These are phyloP conservation scores for Atherinomorus stipes DNA, from an alignment of 2,113 vertebrate species.

Conservation along the genomic window DNA sequence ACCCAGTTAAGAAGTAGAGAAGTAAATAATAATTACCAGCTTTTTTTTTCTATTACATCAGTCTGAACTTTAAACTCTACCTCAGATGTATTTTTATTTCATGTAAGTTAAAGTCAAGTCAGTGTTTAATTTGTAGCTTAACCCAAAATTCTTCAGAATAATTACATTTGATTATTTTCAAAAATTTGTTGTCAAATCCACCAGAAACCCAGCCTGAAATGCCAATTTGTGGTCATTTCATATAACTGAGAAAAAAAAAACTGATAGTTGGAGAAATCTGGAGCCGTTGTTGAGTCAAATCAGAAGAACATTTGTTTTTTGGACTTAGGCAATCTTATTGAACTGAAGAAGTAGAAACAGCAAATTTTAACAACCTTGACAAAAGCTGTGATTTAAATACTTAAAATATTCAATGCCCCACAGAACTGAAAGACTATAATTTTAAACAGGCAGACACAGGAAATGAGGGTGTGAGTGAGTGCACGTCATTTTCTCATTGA, in stretches of 20 bases:
- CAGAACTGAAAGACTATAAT: neutral
- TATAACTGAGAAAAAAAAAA: too few relatives aligned
- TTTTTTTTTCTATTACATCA: neutral
- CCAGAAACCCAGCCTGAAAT: neutral
- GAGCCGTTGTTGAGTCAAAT: too few relatives aligned
- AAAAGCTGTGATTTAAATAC: neutral
- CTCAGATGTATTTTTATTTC: neutral
- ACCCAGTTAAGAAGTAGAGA: neutral
- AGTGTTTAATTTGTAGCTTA: neutral
- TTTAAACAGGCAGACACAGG: neutral
- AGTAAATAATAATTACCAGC: neutral
- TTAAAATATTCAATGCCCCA: too few relatives aligned
- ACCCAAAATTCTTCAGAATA: neutral
- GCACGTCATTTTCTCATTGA: neutral
- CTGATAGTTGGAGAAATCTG: too few relatives aligned
- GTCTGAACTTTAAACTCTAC: neutral
- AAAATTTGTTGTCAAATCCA: neutral
- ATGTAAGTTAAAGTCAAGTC: neutral
- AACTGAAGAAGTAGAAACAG: neutral
- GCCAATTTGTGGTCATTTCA: neutral
- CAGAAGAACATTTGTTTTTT: too few relatives aligned
- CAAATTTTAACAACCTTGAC: neutral
- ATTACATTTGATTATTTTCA: neutral
- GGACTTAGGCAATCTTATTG: neutral
- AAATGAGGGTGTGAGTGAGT: neutral